phyloP scores from a whole-genome alignment of 1,140 invertebrate species.

The Andricus grossulariae region DNA sequence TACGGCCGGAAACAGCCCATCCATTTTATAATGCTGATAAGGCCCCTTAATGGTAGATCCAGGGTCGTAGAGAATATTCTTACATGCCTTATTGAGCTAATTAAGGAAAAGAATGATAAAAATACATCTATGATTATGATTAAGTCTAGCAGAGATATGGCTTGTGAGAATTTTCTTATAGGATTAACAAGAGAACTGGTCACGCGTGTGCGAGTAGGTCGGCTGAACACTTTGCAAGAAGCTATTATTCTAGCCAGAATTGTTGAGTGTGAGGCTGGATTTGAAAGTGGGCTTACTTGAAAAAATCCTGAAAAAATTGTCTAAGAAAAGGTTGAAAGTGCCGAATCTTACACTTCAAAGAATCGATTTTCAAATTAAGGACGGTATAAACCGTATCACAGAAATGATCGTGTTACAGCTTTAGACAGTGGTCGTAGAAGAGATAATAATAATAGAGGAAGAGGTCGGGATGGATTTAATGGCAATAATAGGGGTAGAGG shows the following conservation, averaged over 20 bases:
- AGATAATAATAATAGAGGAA: no score
- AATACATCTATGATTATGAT: background rate
- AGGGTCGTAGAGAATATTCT: background rate
- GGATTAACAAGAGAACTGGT: background rate
- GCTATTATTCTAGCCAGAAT: conserved; percentile 4
- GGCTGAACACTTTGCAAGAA: conserved; percentile 22
- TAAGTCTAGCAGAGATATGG: background rate
- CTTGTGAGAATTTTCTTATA: background rate
- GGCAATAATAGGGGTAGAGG: no score
- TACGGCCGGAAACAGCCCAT: no score
- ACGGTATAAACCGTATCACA: no score
- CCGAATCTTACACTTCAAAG: no score
- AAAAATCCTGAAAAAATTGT: background rate
- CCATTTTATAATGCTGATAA: no score
- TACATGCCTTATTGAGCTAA: background rate
- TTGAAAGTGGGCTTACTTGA: background rate
- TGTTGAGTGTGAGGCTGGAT: background rate
- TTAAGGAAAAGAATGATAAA: background rate
- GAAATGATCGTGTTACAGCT: no score
- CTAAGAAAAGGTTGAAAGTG: no score
- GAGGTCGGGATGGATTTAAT: no score
- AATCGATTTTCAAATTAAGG: no score
- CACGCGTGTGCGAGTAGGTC: background rate
- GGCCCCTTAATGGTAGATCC: no score
- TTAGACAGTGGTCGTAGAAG: no score